A percentile compares a stretch with the other conserved stretches of the same genome.
phyloP scores from a whole-genome alignment of 2,797 vertebrate genomes.

The Schizopygopsis malacanthus region DNA sequence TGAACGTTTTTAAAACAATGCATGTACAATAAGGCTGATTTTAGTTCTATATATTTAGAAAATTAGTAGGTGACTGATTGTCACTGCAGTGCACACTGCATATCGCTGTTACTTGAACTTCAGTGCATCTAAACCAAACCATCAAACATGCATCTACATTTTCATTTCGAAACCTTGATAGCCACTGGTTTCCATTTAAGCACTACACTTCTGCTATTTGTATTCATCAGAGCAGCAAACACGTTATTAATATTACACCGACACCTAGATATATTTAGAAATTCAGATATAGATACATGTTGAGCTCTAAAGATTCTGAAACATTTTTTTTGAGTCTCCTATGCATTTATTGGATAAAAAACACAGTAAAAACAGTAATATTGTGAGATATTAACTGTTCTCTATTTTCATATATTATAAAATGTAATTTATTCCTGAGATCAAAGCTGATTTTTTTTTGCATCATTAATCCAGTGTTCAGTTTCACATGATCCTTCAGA shows the following conservation, averaged over 20 bases:
- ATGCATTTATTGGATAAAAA: not conserved
- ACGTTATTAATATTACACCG: not conserved
- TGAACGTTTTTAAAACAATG: not conserved
- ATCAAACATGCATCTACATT: not conserved
- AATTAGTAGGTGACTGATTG: not conserved
- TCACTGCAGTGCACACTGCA: not conserved
- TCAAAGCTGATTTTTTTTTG: not conserved
- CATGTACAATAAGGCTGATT: not conserved
- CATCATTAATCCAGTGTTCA: not conserved
- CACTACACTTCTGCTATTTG: not conserved
- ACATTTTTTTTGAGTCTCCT: not conserved
- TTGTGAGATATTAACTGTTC: not conserved
- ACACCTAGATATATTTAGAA: conserved; percentile 4
- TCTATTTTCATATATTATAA: not conserved
- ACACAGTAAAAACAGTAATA: not conserved
- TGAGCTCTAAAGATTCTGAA: too few species aligned
- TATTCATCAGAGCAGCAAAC: not conserved
- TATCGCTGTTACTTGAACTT: not conserved
- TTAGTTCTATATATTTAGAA: not conserved
- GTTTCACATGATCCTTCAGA: not conserved
- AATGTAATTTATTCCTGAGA: not conserved
- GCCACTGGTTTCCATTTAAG: not conserved
- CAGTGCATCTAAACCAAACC: not conserved
- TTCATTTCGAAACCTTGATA: not conserved
- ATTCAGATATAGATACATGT: not conserved